Evolutionary conservation across 2,888 invertebrate species (phyloP).

Genomic region (Troides helena): DNA sequence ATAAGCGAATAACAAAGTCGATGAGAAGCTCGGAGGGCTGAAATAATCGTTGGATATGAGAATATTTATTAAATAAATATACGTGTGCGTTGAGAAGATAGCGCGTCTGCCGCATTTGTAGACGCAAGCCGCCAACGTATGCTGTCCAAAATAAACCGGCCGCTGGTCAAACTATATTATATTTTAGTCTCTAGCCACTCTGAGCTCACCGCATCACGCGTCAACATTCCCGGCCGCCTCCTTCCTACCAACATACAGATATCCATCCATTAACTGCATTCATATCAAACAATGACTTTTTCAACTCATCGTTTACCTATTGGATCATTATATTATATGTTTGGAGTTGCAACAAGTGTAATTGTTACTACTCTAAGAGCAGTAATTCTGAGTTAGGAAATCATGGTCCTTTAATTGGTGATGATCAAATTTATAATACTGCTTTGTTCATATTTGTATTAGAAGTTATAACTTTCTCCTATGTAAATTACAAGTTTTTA

Average conservation of each 20-base stretch:
- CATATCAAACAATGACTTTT: neutral
- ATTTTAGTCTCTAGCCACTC: constrained; percentile 59
- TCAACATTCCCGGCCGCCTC: constrained; percentile 45
- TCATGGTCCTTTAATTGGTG: neutral
- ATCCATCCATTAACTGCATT: constrained; percentile 26
- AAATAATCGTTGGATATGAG: constrained; percentile 26
- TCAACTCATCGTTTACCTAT: no score
- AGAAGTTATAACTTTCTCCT: no score
- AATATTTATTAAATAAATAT: constrained; percentile 37
- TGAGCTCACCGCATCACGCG: constrained; percentile 43
- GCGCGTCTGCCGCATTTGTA: constrained; percentile 54
- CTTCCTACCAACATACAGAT: constrained; percentile 6
- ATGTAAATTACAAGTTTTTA: no score
- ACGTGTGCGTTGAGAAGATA: constrained; percentile 45
- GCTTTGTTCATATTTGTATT: no score
- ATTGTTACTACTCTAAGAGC: no score
- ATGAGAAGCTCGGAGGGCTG: constrained; percentile 7
- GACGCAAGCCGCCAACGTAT: constrained; percentile 68
- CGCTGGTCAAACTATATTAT: constrained; percentile 52
- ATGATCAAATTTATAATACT: neutral
- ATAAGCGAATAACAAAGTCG: constrained; percentile 12
- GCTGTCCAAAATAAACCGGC: constrained; percentile 66
- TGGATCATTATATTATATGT: no score
- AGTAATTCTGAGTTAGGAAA: no score
- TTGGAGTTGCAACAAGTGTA: no score